These are phyloP conservation scores for Candoia aspera DNA, from an alignment of 2,113 vertebrate species.

Conservation along the genomic window DNA sequence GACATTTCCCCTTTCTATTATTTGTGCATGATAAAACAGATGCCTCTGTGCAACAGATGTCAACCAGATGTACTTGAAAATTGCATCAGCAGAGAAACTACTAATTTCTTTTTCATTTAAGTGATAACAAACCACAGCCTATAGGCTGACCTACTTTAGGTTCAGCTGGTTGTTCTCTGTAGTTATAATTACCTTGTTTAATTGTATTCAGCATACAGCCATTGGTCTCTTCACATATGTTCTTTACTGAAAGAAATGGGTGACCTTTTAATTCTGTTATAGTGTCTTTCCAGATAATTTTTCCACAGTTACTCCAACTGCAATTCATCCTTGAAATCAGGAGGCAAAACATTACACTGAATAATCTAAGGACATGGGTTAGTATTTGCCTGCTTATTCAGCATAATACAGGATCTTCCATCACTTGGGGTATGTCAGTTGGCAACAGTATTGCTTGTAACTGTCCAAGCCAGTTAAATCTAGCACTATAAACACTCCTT, in stretches of 20 bases:
- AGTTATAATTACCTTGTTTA: background rate
- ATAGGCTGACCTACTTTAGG: background rate
- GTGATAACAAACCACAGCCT: background rate
- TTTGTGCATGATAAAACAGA: background rate
- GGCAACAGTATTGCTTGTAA: background rate
- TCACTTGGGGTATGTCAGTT: background rate
- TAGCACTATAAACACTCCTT: background rate
- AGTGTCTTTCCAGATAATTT: background rate
- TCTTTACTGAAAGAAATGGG: background rate
- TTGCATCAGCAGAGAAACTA: background rate
- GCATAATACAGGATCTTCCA: background rate
- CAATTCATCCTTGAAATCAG: background rate
- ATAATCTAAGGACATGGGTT: background rate
- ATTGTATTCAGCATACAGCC: background rate
- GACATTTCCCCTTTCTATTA: slow-evolving; percentile 20
- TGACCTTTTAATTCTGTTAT: slow-evolving; percentile 6
- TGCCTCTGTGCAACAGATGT: slow-evolving; percentile 14
- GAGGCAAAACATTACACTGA: background rate
- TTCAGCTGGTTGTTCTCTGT: background rate
- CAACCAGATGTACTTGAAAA: slow-evolving; percentile 14
- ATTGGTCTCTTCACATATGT: background rate
- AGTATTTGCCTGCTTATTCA: background rate
- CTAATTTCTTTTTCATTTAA: background rate
- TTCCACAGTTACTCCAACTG: background rate
- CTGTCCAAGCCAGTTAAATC: background rate